These are phyloP conservation scores for Phymanthus crucifer DNA, from an alignment of 92 coral and sea anemone species.

Conservation along the genomic window DNA sequence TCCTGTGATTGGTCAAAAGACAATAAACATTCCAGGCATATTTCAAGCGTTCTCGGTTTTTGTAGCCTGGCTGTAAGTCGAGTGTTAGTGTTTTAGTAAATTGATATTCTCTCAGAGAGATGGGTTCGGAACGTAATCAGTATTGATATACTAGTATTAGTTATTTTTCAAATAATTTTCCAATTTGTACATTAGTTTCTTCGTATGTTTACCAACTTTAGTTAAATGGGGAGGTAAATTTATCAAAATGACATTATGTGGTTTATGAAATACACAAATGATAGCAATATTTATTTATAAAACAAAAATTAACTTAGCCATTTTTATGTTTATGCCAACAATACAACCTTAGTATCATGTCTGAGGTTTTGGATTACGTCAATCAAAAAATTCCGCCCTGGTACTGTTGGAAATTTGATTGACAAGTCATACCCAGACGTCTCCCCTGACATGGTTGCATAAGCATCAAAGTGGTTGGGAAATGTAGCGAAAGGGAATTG, in stretches of 20 bases:
- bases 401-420: no score
- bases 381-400: no score
- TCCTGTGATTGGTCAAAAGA: no score
- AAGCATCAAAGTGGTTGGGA: background rate
- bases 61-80: no score
- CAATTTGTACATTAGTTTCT: background rate
- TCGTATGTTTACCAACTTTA: background rate
- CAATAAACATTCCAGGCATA: no score
- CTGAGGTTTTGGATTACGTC: no score
- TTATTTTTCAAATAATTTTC: background rate
- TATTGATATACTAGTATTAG: background rate
- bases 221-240: background rate
- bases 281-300: background rate
- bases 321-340: background rate
- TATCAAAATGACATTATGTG: background rate
- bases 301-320: background rate
- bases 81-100: background rate
- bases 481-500: background rate
- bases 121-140: background rate
- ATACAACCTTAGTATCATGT: background rate
- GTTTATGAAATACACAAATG: background rate
- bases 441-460: no score
- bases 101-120: slow-evolving; percentile 5
- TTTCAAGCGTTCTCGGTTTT: no score
- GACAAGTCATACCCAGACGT: no score